Conservation (phyloP, 2,113 vertebrate genomes). For the Isurus oxyrinchus region DNA sequence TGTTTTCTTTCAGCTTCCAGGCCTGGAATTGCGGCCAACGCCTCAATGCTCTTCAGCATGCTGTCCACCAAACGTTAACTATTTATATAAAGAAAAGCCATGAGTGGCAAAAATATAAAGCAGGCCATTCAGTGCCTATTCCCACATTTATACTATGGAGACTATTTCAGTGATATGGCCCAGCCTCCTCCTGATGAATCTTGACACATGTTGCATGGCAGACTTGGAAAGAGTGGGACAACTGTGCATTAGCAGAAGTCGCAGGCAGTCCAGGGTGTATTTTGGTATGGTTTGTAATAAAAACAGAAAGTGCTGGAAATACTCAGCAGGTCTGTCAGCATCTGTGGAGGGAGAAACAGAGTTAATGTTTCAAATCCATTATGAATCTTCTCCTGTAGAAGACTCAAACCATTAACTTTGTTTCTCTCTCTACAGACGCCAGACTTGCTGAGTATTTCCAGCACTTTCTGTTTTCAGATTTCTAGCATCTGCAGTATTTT, state of each 20-base stretch:
- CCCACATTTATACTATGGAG: not conserved
- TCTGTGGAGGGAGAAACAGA: too few relatives aligned
- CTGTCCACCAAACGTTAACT: not conserved
- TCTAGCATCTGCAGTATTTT: too few relatives aligned
- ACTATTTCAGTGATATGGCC: not conserved
- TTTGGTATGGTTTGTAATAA: not conserved
- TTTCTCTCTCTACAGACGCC: too few relatives aligned
- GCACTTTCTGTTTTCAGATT: too few relatives aligned
- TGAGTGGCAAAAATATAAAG: not conserved
- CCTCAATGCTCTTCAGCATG: not conserved
- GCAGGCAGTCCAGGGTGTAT: too few relatives aligned
- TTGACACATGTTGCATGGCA: not conserved
- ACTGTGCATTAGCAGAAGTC: not conserved
- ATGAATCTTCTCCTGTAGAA: too few relatives aligned
- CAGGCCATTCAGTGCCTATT: not conserved
- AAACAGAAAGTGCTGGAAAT: not conserved
- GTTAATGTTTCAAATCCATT: too few relatives aligned
- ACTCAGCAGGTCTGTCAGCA: too few relatives aligned
- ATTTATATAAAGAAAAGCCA: not conserved
- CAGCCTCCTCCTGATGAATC: not conserved
- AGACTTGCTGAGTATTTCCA: too few relatives aligned
- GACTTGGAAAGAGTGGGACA: too few relatives aligned
- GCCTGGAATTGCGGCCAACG: not conserved
- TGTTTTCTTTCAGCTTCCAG: not conserved
- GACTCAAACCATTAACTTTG: too few relatives aligned